These are phyloP conservation scores for Lordiphosa andalusiaca DNA, from an alignment of 2,888 invertebrate species.

Conservation along the genomic window DNA sequence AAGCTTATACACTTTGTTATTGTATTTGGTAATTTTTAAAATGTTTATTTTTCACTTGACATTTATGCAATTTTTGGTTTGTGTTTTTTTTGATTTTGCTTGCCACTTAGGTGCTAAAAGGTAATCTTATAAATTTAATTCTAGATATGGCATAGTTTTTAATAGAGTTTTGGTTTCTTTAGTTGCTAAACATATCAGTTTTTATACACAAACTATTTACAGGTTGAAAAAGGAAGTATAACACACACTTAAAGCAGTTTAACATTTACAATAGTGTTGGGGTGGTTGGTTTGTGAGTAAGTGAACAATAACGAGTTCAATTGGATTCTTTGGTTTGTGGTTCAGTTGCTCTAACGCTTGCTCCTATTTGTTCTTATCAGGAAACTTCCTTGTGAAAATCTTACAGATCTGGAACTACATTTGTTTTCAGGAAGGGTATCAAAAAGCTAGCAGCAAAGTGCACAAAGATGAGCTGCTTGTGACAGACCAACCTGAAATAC, in stretches of 20 bases:
- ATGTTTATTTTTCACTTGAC: slow-evolving; percentile 54
- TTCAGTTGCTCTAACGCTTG: no score
- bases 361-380: no score
- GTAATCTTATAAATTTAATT: slow-evolving; percentile 35
- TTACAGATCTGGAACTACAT: no score
- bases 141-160: slow-evolving; percentile 44
- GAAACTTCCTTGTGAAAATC: no score
- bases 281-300: no score
- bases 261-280: slow-evolving; percentile 23
- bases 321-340: no score
- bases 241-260: slow-evolving; percentile 34
- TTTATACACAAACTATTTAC: slow-evolving; percentile 59
- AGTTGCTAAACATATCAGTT: slow-evolving; percentile 43
- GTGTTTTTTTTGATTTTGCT: slow-evolving; percentile 61
- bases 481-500: no score
- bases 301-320: no score
- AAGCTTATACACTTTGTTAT: neutral
- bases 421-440: no score
- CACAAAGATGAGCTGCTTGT: no score
- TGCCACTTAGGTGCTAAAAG: slow-evolving; percentile 58
- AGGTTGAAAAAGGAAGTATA: slow-evolving; percentile 16
- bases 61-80: slow-evolving; percentile 45
- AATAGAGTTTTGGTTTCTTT: slow-evolving; percentile 22
- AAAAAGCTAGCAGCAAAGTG: no score
- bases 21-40: slow-evolving; percentile 48